Evolutionary conservation across 2,888 invertebrate genomes (phyloP).

Genomic region (Conomelus anceps): DNA sequence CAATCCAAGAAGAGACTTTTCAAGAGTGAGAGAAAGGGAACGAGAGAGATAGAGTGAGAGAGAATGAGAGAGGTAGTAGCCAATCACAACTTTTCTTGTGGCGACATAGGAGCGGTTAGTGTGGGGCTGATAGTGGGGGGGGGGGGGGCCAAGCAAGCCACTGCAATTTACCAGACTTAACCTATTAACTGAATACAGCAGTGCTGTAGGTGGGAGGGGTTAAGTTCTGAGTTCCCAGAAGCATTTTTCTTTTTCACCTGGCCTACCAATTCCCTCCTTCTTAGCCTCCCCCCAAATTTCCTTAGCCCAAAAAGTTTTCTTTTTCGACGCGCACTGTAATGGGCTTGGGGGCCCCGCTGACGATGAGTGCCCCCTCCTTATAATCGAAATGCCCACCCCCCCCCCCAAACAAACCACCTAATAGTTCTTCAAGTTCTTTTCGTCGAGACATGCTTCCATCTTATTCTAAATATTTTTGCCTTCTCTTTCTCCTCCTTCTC

Average conservation of each 20-base stretch:
- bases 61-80: neutral
- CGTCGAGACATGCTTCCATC: too few relatives aligned
- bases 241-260: conserved; percentile 13
- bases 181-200: conserved; percentile 6
- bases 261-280: neutral
- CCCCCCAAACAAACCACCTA: too few relatives aligned
- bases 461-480: too few relatives aligned
- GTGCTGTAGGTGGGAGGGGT: neutral
- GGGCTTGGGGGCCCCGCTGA: neutral
- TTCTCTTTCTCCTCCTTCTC: too few relatives aligned
- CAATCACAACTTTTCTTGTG: neutral
- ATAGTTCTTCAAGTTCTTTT: too few relatives aligned
- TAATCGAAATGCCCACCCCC: too few relatives aligned
- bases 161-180: conserved; percentile 8
- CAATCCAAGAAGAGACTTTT: too few relatives aligned
- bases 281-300: neutral
- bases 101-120: too few relatives aligned
- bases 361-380: too few relatives aligned
- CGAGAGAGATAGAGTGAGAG: neutral
- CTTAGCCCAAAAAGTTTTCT: too few relatives aligned
- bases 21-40: neutral
- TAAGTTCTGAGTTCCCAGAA: neutral
- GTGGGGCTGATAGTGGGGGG: too few relatives aligned
- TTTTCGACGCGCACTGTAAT: too few relatives aligned
- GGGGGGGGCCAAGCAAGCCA: neutral